These are phyloP conservation scores for Stegophylla sp. DNA, from an alignment of 2,888 invertebrate genomes.

Conservation along the genomic window DNA sequence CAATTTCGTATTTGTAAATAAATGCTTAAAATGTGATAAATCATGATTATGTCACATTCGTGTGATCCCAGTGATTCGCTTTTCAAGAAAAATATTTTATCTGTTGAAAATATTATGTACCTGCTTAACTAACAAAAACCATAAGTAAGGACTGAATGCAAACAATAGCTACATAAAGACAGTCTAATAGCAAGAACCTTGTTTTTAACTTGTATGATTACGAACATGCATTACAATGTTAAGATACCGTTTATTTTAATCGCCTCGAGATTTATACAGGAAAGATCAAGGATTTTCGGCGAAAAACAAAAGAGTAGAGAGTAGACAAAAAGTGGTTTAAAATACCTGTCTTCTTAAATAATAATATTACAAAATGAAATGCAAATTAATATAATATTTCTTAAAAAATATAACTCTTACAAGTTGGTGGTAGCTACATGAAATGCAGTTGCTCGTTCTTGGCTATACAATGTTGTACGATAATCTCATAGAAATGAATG, in stretches of 20 bases:
- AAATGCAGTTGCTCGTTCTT: no score
- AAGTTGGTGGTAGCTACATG: no score
- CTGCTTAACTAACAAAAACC: not conserved
- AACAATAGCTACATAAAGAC: not conserved
- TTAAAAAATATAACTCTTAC: no score
- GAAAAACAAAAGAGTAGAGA: not conserved
- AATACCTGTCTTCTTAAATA: not conserved
- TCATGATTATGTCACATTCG: not conserved
- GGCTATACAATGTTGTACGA: no score
- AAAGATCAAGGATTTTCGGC: not conserved
- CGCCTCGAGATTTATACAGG: not conserved
- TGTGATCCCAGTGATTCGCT: not conserved
- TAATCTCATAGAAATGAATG: no score
- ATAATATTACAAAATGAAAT: not conserved
- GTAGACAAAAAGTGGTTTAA: not conserved
- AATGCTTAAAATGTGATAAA: not conserved
- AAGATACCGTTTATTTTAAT: not conserved
- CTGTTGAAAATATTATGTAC: no score
- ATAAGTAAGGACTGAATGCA: not conserved
- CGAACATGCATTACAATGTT: not conserved
- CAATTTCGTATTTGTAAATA: not conserved
- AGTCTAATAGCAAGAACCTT: not conserved
- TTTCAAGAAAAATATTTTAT: not conserved
- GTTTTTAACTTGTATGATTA: not conserved
- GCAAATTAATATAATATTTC: not conserved